A percentile compares a stretch with the other conserved stretches of the same genome.
Conservation (phyloP, 1,140 invertebrate species). For the Heliconius hermathena region DNA sequence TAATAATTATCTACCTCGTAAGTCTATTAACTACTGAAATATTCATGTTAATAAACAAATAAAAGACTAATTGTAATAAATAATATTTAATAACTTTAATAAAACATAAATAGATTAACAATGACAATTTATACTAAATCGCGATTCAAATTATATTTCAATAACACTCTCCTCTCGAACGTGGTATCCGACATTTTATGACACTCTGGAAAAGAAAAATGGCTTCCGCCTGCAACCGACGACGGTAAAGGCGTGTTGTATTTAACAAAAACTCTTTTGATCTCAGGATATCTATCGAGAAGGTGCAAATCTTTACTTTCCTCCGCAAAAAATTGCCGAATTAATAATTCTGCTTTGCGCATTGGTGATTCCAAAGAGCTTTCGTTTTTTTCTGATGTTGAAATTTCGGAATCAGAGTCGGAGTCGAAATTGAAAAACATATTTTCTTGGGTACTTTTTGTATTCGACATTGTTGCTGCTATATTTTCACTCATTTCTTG, state of each 20-base stretch:
- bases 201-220: constrained; percentile 37
- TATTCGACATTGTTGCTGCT: constrained; percentile 31
- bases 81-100: not conserved
- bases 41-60: no score
- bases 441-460: constrained; percentile 32
- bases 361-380: constrained; percentile 21
- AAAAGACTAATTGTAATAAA: no score
- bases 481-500: no score
- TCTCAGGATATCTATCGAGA: constrained; percentile 37
- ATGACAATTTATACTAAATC: no score
- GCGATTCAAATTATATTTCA: constrained; percentile 28
- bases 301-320: constrained; percentile 32
- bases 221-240: constrained; percentile 28
- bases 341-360: constrained; percentile 34
- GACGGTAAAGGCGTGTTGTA: constrained; percentile 37
- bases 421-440: constrained; percentile 36
- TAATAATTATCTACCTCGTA: no score
- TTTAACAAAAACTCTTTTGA: constrained; percentile 37
- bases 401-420: constrained; percentile 29
- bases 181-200: constrained; percentile 35
- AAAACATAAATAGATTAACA: no score
- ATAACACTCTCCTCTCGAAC: constrained; percentile 39
- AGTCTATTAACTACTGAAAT: no score
- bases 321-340: constrained; percentile 6
- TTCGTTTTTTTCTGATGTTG: constrained; percentile 19